Evolutionary conservation across 2,113 vertebrate species (phyloP).

Genomic region (Condylura cristata): DNA sequence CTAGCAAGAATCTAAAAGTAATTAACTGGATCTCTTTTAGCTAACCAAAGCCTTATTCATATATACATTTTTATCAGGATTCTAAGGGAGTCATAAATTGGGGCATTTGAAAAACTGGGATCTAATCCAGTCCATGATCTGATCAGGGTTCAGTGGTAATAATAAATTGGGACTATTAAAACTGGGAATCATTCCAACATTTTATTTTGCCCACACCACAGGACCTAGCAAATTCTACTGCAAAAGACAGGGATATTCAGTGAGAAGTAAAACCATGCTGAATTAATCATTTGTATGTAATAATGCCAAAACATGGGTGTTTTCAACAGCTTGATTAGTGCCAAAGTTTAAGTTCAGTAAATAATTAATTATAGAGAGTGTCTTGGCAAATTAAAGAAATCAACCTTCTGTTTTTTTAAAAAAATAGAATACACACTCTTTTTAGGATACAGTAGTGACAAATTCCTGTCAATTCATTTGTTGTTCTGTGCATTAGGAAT

Average conservation of each 20-base stretch:
- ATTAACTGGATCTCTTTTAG: slow-evolving; percentile 87
- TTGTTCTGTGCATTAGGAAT: not conserved
- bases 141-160: slow-evolving; percentile 90
- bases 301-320: slow-evolving; percentile 75
- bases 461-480: slow-evolving; percentile 40
- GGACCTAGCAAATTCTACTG: slow-evolving; percentile 81
- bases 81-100: slow-evolving; percentile 88
- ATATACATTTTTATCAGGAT: slow-evolving; percentile 87
- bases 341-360: slow-evolving; percentile 78
- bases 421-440: slow-evolving; percentile 63
- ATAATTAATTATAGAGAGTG: slow-evolving; percentile 80
- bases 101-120: slow-evolving; percentile 89
- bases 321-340: slow-evolving; percentile 76
- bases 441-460: slow-evolving; percentile 51
- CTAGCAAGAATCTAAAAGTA: slow-evolving; percentile 89
- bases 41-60: slow-evolving; percentile 86
- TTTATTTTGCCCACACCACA: slow-evolving; percentile 88
- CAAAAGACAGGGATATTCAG: slow-evolving; percentile 84
- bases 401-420: slow-evolving; percentile 72
- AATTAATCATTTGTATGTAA: slow-evolving; percentile 85
- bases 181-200: slow-evolving; percentile 86
- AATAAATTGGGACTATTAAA: slow-evolving; percentile 91
- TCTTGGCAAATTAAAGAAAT: slow-evolving; percentile 78
- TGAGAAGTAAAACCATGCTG: slow-evolving; percentile 79
- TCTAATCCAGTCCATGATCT: slow-evolving; percentile 88